These are phyloP conservation scores for Mythimna lalbum DNA, from an alignment of 2,888 invertebrate genomes.

Conservation along the genomic window DNA sequence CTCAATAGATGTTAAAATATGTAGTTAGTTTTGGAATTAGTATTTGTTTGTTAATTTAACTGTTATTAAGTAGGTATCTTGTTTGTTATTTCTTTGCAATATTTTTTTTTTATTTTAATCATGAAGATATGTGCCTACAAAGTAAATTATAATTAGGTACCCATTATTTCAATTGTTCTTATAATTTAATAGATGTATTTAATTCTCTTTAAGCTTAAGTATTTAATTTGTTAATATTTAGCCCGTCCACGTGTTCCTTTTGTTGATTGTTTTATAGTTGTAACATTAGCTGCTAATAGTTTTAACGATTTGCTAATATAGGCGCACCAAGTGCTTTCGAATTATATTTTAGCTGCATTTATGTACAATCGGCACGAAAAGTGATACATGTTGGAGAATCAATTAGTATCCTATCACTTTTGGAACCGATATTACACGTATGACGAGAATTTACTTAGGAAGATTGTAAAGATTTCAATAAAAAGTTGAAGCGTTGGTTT, in stretches of 20 bases:
- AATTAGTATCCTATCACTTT: slow-evolving; percentile 51
- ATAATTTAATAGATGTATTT: slow-evolving; percentile 20
- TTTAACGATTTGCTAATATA: slow-evolving; percentile 62
- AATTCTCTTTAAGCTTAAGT: slow-evolving; percentile 18
- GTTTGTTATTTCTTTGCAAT: slow-evolving; percentile 4
- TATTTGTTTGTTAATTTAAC: slow-evolving; percentile 9
- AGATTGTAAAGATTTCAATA: slow-evolving; percentile 61
- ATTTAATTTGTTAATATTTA: slow-evolving; percentile 58
- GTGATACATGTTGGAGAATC: slow-evolving; percentile 39
- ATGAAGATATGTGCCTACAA: slow-evolving; percentile 16
- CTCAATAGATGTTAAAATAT: slow-evolving; percentile 51
- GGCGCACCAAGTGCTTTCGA: slow-evolving; percentile 71
- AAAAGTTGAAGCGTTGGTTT: slow-evolving; percentile 61
- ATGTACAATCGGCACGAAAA: slow-evolving; percentile 51
- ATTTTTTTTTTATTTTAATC: background rate
- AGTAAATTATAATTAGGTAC: slow-evolving; percentile 22
- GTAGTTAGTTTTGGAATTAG: slow-evolving; percentile 26
- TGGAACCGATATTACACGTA: slow-evolving; percentile 51
- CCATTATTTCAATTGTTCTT: slow-evolving; percentile 13
- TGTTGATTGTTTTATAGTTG: slow-evolving; percentile 63
- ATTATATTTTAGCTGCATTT: slow-evolving; percentile 60
- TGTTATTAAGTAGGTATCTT: background rate
- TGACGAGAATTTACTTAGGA: slow-evolving; percentile 54
- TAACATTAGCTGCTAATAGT: slow-evolving; percentile 68
- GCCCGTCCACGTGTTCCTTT: slow-evolving; percentile 72